phyloP scores from a whole-genome alignment of 2,888 invertebrate species.

The Sarcophaga variegata region DNA sequence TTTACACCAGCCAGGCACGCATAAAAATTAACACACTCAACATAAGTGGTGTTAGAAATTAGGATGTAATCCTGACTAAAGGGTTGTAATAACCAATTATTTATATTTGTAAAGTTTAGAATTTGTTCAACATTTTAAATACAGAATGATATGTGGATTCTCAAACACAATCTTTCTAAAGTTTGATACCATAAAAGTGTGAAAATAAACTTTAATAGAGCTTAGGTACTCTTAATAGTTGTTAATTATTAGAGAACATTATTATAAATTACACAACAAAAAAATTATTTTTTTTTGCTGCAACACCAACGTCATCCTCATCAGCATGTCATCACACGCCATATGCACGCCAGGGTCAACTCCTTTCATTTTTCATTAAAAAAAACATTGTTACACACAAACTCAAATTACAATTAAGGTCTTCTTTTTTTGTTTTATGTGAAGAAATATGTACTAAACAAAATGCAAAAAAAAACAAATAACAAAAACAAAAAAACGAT shows the following conservation, averaged over 20 bases:
- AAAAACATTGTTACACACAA: not conserved
- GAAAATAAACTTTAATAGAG: not conserved
- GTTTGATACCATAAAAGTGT: not conserved
- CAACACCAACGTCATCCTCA: not conserved
- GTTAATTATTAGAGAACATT: slow-evolving; percentile 50
- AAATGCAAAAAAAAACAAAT: slow-evolving; percentile 6
- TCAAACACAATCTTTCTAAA: too few species aligned
- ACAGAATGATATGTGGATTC: too few species aligned
- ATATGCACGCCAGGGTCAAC: slow-evolving; percentile 52
- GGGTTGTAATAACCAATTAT: too few species aligned
- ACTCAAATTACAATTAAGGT: slow-evolving; percentile 56
- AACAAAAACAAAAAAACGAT: not conserved
- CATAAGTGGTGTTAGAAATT: too few species aligned
- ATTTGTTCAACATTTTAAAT: too few species aligned
- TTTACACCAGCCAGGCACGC: too few species aligned
- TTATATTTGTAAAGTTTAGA: too few species aligned
- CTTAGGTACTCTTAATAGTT: slow-evolving; percentile 45
- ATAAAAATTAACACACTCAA: too few species aligned
- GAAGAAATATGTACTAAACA: slow-evolving; percentile 3
- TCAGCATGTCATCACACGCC: slow-evolving; percentile 5
- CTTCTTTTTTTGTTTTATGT: slow-evolving; percentile 25
- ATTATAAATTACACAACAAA: not conserved
- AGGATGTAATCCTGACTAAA: too few species aligned
- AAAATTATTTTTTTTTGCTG: too few species aligned
- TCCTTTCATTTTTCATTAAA: slow-evolving; percentile 63